Evolutionary conservation across 2,888 invertebrate species (phyloP), one percentile per base, ranked within the genome.

Genomic region (Drosophila prostipennis): DNA sequence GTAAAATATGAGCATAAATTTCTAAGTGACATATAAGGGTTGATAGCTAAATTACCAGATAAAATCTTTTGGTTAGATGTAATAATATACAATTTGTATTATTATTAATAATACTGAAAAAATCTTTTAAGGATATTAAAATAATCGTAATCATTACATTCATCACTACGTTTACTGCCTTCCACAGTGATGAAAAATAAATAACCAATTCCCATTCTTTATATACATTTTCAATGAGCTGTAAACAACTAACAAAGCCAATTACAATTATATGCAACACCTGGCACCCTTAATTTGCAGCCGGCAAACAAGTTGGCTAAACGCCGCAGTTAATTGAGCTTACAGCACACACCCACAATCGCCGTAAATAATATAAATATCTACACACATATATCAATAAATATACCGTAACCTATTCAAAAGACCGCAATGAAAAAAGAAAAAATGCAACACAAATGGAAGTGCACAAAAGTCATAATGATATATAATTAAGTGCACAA

Each of bases 381-480:
- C 26, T 4, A 37, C 19, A 45, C 13, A 14, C 19, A 11, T 42
- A 13, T 34, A 40, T 10, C 36, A n/a, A 43, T 52, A 49, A 56
- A 56, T 49, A 46, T 23, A 42, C 26, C 16, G 3, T n/a, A 63
- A 37, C 36, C 49, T 10, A 29, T 61, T 64, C 36, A 49, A 65
- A 49, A 52, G 45, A 49, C 54, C 34, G 26, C 43, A 40, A 14
- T 6, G 19, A 39, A 46, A 54, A 6, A 26, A 26, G 0, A 29
- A 19, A 52, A 19, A 52, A 23, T 55, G 48, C 34, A 60, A 37
- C 49, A 26, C 29, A 61, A 54, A 48, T 65, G 54, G 26, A 54
- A 54, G 61, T 54, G 58, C 43, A 63, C 48, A 67, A 80, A 72
- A 75, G 63, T 78, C 76, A 75, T 70, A 72, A 79, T 63, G 64